Evolutionary conservation across 2,113 vertebrate genomes (phyloP), one percentile per base, ranked within the genome.

Genomic region (Origma solitaria): DNA sequence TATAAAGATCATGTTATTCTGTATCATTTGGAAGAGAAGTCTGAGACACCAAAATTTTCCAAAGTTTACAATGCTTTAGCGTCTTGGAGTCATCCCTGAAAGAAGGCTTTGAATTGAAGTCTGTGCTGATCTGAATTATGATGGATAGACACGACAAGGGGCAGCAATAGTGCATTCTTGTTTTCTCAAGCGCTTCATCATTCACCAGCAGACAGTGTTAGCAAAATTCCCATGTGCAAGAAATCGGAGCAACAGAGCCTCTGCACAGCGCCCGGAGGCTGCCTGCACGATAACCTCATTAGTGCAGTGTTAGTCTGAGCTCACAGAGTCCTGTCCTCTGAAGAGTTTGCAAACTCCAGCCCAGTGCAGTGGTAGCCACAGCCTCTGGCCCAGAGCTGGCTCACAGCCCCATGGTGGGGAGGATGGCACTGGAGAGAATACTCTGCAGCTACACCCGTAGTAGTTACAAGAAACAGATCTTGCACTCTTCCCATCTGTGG

Each of bases 111-210:
- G 75, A 77, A n/a, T 92, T 69, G 58, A 35, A 13, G 62, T 20
- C 42, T 62, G 38, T 77, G 92, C 75, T 92, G 95, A 68, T 92
- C 28, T 38, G 95, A 79, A 51, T 90, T 78, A 62, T 82, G 95
- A 90, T 82, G 75, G 87, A 89, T 90, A 45, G 89, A n/a, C 31
- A 17, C 4, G 45, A 71, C 37, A 11, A 91, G 89, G 77, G 50
- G 92, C 83, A 87, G 91, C 42, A 82, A 49, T 60, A 71, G 54
- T 66, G 28, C 92, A 83, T 95, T 76, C 60, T 92, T 96, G 92
- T 95, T 94, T 95, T 86, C 96, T 94, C 76, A 81, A 94, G 76
- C 68, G 60, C 81, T 95, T 90, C 92, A 90, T 94, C 92, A 70
- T 78, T 91, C 90, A 88, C 79, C 79, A 91, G 71, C 85, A 88